These are phyloP conservation scores for Calameuta idolon DNA, from an alignment of 2,888 invertebrate species.

Conservation along the genomic window DNA sequence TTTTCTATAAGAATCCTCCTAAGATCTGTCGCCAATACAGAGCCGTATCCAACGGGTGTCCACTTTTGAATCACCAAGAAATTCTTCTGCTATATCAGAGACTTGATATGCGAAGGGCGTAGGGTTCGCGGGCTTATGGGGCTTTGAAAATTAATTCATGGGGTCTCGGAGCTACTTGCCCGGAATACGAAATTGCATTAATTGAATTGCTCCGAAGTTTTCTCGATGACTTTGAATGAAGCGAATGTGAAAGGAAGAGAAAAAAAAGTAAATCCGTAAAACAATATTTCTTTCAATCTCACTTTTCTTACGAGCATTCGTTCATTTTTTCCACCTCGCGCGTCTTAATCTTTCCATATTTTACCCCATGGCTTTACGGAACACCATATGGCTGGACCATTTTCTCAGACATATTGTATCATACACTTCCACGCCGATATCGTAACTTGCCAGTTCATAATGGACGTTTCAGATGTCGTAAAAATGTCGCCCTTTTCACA, in stretches of 20 bases:
- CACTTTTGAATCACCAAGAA: background rate
- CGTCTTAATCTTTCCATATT: background rate
- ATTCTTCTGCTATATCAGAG: background rate
- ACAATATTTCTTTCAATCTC: background rate
- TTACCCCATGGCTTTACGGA: background rate
- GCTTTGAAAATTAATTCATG: conserved; percentile 26
- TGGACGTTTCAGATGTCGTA: background rate
- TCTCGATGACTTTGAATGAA: background rate
- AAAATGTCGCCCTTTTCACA: background rate
- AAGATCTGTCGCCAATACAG: background rate
- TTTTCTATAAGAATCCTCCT: background rate
- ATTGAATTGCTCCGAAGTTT: conserved; percentile 16
- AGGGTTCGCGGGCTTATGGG: conserved; percentile 13
- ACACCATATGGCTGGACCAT: background rate
- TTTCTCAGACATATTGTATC: background rate
- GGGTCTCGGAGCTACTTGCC: background rate
- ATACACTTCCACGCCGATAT: background rate
- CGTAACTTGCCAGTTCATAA: background rate
- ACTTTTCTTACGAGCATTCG: background rate
- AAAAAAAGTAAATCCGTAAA: background rate
- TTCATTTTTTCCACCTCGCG: background rate
- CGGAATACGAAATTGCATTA: conserved; percentile 23
- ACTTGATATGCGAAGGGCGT: conserved; percentile 18
- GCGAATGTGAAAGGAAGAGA: background rate
- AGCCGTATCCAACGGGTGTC: background rate